A percentile compares a stretch with the other conserved stretches of the same genome.
Conservation (phyloP, 2,888 invertebrate genomes). For the Acronicta leporina region DNA sequence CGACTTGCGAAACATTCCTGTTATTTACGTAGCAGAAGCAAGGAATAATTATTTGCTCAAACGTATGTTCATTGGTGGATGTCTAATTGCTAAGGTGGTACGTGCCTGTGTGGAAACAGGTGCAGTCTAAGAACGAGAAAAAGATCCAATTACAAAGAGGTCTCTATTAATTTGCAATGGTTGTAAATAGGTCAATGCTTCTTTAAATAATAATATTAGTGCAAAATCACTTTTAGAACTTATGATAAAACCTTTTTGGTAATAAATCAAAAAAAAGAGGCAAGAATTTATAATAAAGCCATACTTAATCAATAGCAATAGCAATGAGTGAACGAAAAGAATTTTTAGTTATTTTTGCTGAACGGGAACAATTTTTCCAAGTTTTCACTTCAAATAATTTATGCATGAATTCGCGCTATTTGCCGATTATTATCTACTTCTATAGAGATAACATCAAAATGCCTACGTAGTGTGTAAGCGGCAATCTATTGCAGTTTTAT, state of each 20-base stretch:
- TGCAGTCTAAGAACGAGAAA: constrained; percentile 12
- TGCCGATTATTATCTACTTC: constrained; percentile 37
- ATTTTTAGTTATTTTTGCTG: background rate
- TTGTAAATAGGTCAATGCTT: too few species aligned
- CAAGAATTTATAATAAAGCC: too few species aligned
- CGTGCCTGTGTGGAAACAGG: constrained; percentile 34
- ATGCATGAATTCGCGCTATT: constrained; percentile 31
- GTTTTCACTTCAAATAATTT: constrained; percentile 23
- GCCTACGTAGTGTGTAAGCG: constrained; percentile 41
- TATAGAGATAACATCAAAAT: constrained; percentile 40
- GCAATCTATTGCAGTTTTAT: constrained; percentile 54
- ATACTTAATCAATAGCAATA: too few species aligned
- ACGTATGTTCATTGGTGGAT: constrained; percentile 37
- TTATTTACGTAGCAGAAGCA: constrained; percentile 11
- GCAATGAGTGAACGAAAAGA: background rate
- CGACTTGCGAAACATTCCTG: constrained; percentile 13
- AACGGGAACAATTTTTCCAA: constrained; percentile 12
- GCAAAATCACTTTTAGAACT: too few species aligned
- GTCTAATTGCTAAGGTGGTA: constrained; percentile 37
- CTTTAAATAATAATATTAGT: too few species aligned
- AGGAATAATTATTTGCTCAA: constrained; percentile 33
- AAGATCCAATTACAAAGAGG: too few species aligned
- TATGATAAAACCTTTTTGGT: too few species aligned
- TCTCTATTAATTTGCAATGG: too few species aligned
- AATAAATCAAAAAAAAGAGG: too few species aligned